Evolutionary conservation across 2,113 vertebrate species (phyloP).

Genomic region (Holacanthus passer): DNA sequence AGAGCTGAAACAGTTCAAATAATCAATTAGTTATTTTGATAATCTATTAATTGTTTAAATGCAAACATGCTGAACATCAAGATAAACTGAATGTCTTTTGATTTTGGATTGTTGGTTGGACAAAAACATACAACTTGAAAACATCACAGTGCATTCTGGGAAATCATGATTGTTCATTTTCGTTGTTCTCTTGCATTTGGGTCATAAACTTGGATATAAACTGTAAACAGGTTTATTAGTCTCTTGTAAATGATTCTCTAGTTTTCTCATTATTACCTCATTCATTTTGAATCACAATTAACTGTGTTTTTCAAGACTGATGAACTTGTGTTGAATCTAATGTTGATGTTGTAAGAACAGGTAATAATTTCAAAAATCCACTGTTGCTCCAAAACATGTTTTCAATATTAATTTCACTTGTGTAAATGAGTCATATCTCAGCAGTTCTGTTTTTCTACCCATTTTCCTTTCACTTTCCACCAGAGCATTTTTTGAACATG

Average conservation of each 20-base stretch:
- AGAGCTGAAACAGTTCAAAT: no score
- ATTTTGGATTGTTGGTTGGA: no score
- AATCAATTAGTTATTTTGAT: no score
- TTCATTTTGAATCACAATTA: neutral
- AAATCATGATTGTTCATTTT: neutral
- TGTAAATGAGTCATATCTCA: slow-evolving; percentile 12
- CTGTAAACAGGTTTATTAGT: neutral
- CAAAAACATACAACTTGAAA: no score
- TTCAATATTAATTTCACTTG: slow-evolving; percentile 35
- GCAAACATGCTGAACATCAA: no score
- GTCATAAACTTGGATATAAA: no score
- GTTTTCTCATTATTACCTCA: neutral
- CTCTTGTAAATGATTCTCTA: no score
- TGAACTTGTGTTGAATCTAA: neutral
- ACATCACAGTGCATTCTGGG: neutral
- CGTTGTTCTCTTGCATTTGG: no score
- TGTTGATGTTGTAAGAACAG: neutral
- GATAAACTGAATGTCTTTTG: no score
- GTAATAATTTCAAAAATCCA: neutral
- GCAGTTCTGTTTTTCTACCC: neutral
- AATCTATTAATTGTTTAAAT: no score
- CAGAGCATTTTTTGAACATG: neutral
- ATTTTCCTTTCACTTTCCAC: neutral
- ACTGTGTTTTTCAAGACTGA: neutral
- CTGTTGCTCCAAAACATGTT: slow-evolving; percentile 11